Conservation (phyloP, 1,140 invertebrate species). For the Antheraea pernyi region DNA sequence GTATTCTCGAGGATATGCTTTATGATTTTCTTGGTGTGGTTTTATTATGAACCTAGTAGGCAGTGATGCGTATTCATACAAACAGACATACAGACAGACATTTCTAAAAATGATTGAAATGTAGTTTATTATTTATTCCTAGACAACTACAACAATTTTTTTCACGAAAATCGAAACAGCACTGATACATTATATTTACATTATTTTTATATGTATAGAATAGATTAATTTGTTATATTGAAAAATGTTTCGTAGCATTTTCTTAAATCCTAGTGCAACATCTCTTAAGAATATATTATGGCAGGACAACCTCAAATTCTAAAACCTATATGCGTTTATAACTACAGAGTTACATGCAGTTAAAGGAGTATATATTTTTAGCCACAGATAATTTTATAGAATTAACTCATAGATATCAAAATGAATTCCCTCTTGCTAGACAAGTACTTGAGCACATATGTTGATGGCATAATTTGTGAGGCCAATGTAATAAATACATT, state of each 20-base stretch:
- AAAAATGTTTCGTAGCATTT: constrained; percentile 17
- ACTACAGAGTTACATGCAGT: not conserved
- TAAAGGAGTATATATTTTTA: not conserved
- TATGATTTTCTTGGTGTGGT: no score
- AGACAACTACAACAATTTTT: no score
- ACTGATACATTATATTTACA: no score
- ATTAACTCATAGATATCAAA: not conserved
- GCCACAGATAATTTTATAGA: not conserved
- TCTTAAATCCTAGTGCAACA: constrained; percentile 1
- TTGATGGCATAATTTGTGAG: constrained; percentile 21
- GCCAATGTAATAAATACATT: not conserved
- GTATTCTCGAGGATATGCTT: no score
- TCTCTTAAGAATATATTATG: constrained; percentile 20
- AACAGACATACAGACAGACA: no score
- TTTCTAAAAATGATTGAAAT: no score
- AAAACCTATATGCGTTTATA: constrained; percentile 3
- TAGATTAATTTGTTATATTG: constrained; percentile 16
- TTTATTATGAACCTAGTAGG: no score
- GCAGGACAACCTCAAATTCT: constrained; percentile 3
- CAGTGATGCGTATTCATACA: no score
- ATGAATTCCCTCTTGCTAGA: constrained; percentile 22
- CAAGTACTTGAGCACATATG: constrained; percentile 15
- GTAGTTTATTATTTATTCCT: no score
- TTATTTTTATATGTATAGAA: no score
- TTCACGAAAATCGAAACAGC: no score